phyloP scores from a whole-genome alignment of 2,888 invertebrate genomes.

The Drosophila atripex region DNA sequence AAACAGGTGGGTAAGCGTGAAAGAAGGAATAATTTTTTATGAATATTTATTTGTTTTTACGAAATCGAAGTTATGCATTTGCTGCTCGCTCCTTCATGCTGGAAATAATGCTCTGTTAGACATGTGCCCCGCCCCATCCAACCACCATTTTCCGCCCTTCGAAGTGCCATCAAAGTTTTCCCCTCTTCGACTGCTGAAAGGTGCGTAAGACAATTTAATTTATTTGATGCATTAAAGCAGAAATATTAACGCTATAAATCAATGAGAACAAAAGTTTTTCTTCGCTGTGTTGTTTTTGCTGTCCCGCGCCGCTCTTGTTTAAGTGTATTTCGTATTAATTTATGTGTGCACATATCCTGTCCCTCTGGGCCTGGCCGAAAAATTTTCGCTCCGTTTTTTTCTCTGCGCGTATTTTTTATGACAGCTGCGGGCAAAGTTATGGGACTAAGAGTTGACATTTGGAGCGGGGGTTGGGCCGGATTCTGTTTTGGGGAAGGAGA shows the following conservation, averaged over 20 bases:
- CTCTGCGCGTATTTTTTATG: slow-evolving; percentile 59
- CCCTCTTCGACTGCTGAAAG: slow-evolving; percentile 57
- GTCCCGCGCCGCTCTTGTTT: slow-evolving; percentile 55
- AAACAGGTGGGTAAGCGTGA: slow-evolving; percentile 36
- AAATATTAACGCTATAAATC: slow-evolving; percentile 76
- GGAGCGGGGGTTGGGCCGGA: slow-evolving; percentile 29
- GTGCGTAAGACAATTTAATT: slow-evolving; percentile 79
- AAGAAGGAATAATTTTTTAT: slow-evolving; percentile 67
- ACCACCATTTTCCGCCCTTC: slow-evolving; percentile 12
- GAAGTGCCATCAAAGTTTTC: slow-evolving; percentile 62
- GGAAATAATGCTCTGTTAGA: slow-evolving; percentile 33
- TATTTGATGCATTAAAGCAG: slow-evolving; percentile 78
- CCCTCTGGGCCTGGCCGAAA: slow-evolving; percentile 31
- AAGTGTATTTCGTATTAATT: slow-evolving; percentile 71
- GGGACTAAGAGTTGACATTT: slow-evolving; percentile 56
- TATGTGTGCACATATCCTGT: slow-evolving; percentile 55
- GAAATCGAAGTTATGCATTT: slow-evolving; percentile 78
- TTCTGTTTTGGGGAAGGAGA: background rate
- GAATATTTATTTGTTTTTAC: slow-evolving; percentile 76
- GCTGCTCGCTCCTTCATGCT: slow-evolving; percentile 29
- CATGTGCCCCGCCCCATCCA: background rate
- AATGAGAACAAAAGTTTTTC: slow-evolving; percentile 53
- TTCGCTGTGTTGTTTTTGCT: slow-evolving; percentile 52
- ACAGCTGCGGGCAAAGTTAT: slow-evolving; percentile 64
- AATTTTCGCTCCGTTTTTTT: slow-evolving; percentile 9